These are phyloP conservation scores for Brachypterus glaber DNA, from an alignment of 2,888 invertebrate species.

Conservation along the genomic window DNA sequence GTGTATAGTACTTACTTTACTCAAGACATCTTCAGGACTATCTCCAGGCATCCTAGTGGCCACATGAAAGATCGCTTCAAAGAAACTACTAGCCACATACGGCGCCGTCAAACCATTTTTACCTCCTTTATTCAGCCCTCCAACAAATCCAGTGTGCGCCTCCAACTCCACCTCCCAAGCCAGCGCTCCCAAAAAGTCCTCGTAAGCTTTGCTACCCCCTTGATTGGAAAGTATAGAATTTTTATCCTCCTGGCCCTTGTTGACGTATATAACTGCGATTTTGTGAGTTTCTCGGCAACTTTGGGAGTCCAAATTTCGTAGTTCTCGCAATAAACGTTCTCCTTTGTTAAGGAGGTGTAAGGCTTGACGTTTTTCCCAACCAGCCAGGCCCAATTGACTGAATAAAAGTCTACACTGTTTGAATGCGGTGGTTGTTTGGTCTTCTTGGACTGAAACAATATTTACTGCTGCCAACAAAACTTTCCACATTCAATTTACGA, in stretches of 20 bases:
- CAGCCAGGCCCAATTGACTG: conserved; percentile 81
- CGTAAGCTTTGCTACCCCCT: conserved; percentile 87
- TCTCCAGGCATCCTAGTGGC: conserved; percentile 94
- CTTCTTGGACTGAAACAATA: not conserved
- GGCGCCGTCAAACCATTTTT: conserved; percentile 90
- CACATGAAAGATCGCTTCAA: conserved; percentile 95
- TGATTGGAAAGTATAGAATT: conserved; percentile 86
- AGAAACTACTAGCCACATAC: conserved; percentile 86
- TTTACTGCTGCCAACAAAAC: too few relatives aligned
- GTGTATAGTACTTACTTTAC: conserved; percentile 62
- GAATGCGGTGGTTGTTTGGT: too few relatives aligned
- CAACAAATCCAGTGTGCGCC: conserved; percentile 89
- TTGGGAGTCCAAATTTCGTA: conserved; percentile 88
- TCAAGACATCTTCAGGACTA: conserved; percentile 75
- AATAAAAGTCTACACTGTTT: conserved; percentile 82
- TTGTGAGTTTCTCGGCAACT: conserved; percentile 90
- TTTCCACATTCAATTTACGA: too few relatives aligned
- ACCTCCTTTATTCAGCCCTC: conserved; percentile 84
- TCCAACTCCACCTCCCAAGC: conserved; percentile 85
- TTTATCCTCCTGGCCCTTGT: conserved; percentile 95
- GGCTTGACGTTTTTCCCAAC: conserved; percentile 78
- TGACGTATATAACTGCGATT: conserved; percentile 95
- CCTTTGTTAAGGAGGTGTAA: conserved; percentile 80
- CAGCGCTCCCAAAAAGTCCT: conserved; percentile 60
- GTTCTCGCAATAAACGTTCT: conserved; percentile 79